phyloP scores from a whole-genome alignment of 2,888 invertebrate species.

The Teinopalpus imperialis region DNA sequence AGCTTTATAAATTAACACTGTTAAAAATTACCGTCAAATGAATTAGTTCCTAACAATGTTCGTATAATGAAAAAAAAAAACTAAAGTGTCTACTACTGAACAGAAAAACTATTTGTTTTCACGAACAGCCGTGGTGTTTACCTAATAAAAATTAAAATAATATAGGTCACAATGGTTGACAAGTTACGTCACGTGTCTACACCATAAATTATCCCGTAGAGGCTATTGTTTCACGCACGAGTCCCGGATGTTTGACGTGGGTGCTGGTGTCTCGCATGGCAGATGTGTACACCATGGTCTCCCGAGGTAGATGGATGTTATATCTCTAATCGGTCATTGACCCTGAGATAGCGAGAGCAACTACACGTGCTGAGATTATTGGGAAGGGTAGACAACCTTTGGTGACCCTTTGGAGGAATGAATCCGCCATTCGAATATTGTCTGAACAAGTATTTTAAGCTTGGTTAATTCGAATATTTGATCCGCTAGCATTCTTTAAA shows the following conservation, averaged over 20 bases:
- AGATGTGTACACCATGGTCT: constrained; percentile 11
- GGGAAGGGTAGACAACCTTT: constrained; percentile 13
- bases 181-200: constrained; percentile 3
- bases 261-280: constrained; percentile 7
- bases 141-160: not conserved
- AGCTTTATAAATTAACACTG: too few relatives aligned
- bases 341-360: constrained; percentile 12
- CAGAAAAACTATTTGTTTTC: too few relatives aligned
- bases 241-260: constrained; percentile 23
- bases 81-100: too few relatives aligned
- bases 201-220: constrained; percentile 17
- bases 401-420: not conserved
- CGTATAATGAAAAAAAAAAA: too few relatives aligned
- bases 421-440: too few relatives aligned
- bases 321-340: constrained; percentile 20
- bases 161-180: constrained; percentile 20
- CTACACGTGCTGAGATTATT: constrained; percentile 20
- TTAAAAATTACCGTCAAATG: too few relatives aligned
- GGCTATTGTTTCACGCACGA: constrained; percentile 20
- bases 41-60: too few relatives aligned
- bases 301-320: constrained; percentile 11
- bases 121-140: too few relatives aligned
- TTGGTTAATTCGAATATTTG: too few relatives aligned
- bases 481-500: too few relatives aligned
- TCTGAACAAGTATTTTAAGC: too few relatives aligned